Conservation (phyloP, 2,888 invertebrate genomes). For the Tineola bisselliella region DNA sequence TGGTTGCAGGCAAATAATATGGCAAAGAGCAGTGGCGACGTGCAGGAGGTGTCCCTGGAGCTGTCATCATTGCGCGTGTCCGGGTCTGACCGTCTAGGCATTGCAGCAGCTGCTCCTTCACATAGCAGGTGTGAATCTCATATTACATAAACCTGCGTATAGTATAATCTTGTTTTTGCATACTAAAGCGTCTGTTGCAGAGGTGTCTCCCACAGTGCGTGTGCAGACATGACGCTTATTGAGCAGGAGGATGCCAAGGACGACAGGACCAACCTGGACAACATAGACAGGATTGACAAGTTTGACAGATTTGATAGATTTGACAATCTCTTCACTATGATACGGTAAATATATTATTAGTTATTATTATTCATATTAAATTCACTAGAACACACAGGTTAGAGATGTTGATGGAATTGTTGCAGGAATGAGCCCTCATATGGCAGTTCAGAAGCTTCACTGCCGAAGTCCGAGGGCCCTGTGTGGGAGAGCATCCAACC, state of each 20-base stretch:
- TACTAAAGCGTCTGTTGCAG: background rate
- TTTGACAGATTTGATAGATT: constrained; percentile 51
- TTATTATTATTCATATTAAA: too few species aligned
- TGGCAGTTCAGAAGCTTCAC: constrained; percentile 28
- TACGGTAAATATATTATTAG: constrained; percentile 44
- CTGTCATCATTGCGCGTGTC: constrained; percentile 38
- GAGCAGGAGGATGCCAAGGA: constrained; percentile 73
- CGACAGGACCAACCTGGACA: constrained; percentile 19
- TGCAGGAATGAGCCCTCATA: constrained; percentile 50
- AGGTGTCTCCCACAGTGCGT: constrained; percentile 72
- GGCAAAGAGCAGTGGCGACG: constrained; percentile 40
- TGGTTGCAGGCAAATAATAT: background rate
- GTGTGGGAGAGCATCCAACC: constrained; percentile 45
- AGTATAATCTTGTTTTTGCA: too few species aligned
- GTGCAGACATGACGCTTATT: constrained; percentile 90
- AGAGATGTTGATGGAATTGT: background rate
- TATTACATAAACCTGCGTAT: too few species aligned
- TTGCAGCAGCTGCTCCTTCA: constrained; percentile 72
- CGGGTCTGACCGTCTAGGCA: constrained; percentile 86
- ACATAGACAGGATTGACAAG: constrained; percentile 47
- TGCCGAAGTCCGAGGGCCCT: background rate
- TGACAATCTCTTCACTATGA: constrained; percentile 62
- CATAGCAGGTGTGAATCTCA: constrained; percentile 8
- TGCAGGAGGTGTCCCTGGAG: constrained; percentile 76
- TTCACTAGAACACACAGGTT: too few species aligned